Base-by-base conservation (phyloP, 2,797 vertebrate genomes). In the Cephalopachus bancanus region DNA sequence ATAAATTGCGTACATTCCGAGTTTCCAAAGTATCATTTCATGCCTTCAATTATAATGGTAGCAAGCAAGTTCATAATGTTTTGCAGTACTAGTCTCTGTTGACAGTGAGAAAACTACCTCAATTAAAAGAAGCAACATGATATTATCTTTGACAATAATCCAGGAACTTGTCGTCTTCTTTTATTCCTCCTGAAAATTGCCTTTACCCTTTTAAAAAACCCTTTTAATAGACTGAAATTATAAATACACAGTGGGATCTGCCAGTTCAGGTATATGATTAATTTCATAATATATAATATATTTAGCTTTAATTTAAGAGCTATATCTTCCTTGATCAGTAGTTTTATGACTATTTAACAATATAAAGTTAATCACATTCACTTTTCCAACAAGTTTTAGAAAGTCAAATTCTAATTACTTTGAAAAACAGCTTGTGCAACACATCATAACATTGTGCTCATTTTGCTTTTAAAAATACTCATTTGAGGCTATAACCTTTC, bases 141-240 rank as follows among this genome's bases (percentile, higher is more conserved):
- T 1, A 22, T 92, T 75, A 33, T 83, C 51, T 49, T 62, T 75
- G 83, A 83, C 16, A 51, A 59, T 10, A 14, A 44, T 33, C 15
- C 30, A 55, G 12, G 9, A 59, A 19, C 30, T 67, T 93, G 11
- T 79, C 88, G 9, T 79, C 88, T 67, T 67, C 14, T 84, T 92
- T 78, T 49, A 94, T 65, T 75, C n/a, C 22, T 65, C 30, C 7
- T 22, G 33, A 95, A 89, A 91, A 10, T 12, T 16, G 69, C 19
- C 19, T 89, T 83, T 8, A 71, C 6, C 69, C 1, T 59, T 62
- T 74, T 91, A 51, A 17, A 44, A 44, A 44, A 49, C 49, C 2
- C 85, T n/a, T 94, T 91, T 92, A 78, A 60, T 74, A 78, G 83
- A 33, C 28, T 69, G 24, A 81, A 57, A 87, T 83, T 59, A 94